A percentile compares a stretch with the other conserved stretches of the same genome.
phyloP scores from a whole-genome alignment of 2,797 vertebrate species.

The Micromesistius poutassou region DNA sequence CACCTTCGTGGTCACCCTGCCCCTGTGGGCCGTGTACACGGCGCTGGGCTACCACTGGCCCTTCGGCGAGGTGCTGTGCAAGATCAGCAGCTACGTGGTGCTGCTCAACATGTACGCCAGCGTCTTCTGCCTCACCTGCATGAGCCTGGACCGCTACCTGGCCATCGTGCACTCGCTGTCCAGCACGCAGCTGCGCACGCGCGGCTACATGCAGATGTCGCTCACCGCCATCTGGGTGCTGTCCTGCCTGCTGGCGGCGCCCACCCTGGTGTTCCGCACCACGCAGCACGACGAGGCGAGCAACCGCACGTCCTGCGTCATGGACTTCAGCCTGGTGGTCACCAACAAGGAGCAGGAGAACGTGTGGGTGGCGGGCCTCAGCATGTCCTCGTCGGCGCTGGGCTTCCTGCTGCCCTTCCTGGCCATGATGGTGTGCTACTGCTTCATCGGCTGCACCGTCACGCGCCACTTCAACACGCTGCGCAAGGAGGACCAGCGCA shows the following conservation, averaged over 20 bases:
- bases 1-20: slow-evolving; percentile 83
- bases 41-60: slow-evolving; percentile 88
- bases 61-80: slow-evolving; percentile 85
- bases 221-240: slow-evolving; percentile 79
- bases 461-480: slow-evolving; percentile 79
- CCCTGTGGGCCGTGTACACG: slow-evolving; percentile 91
- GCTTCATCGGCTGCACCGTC: slow-evolving; percentile 78
- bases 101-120: slow-evolving; percentile 92
- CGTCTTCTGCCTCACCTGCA: slow-evolving; percentile 88
- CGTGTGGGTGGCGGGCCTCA: slow-evolving; percentile 77
- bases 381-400: slow-evolving; percentile 80
- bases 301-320: slow-evolving; percentile 79
- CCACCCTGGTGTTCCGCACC: slow-evolving; percentile 83
- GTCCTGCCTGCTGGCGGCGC: slow-evolving; percentile 77
- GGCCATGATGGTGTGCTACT: slow-evolving; percentile 85
- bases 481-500: slow-evolving; percentile 74
- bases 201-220: slow-evolving; percentile 64
- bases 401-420: slow-evolving; percentile 83
- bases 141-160: slow-evolving; percentile 88
- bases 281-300: slow-evolving; percentile 55
- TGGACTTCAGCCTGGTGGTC: slow-evolving; percentile 77
- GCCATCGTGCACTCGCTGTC: slow-evolving; percentile 81
- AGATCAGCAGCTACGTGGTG: slow-evolving; percentile 85
- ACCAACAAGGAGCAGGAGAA: slow-evolving; percentile 48
- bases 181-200: slow-evolving; percentile 76